phyloP scores from a whole-genome alignment of 1,140 invertebrate genomes.

The Pogonomyrmex barbatus region DNA sequence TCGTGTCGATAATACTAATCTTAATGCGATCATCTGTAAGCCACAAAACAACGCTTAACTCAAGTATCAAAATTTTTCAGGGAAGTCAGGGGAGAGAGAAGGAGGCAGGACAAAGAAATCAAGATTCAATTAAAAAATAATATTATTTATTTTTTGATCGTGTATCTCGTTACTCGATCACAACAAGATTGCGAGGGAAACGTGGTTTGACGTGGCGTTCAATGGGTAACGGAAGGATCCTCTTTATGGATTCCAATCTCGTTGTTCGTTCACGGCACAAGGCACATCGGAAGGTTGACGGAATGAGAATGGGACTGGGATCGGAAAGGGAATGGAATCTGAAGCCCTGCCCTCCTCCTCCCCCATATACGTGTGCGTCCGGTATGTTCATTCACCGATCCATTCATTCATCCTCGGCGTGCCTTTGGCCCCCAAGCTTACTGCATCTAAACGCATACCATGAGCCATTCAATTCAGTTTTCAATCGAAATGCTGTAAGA shows the following conservation, averaged over 20 bases:
- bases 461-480: slow-evolving; percentile 12
- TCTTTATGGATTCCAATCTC: slow-evolving; percentile 68
- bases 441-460: slow-evolving; percentile 25
- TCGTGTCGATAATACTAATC: slow-evolving; percentile 4
- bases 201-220: slow-evolving; percentile 3
- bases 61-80: background rate
- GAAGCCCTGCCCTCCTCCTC: background rate
- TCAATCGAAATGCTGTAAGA: slow-evolving; percentile 16
- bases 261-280: slow-evolving; percentile 47
- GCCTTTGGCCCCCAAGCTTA: slow-evolving; percentile 19
- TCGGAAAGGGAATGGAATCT: slow-evolving; percentile 73
- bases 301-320: slow-evolving; percentile 63
- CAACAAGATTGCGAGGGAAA: background rate
- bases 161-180: background rate
- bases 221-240: slow-evolving; percentile 41
- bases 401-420: slow-evolving; percentile 67
- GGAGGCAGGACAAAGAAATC: background rate
- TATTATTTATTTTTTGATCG: slow-evolving; percentile 11
- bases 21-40: background rate
- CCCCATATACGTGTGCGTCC: slow-evolving; percentile 42
- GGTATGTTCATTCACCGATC: slow-evolving; percentile 72
- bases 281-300: slow-evolving; percentile 63
- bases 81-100: background rate
- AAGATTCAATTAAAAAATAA: background rate
- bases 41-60: background rate